A percentile compares a stretch with the other conserved stretches of the same genome.
Evolutionary conservation across 2,888 invertebrate species (phyloP).

Genomic region (Stenodera caucasica): DNA sequence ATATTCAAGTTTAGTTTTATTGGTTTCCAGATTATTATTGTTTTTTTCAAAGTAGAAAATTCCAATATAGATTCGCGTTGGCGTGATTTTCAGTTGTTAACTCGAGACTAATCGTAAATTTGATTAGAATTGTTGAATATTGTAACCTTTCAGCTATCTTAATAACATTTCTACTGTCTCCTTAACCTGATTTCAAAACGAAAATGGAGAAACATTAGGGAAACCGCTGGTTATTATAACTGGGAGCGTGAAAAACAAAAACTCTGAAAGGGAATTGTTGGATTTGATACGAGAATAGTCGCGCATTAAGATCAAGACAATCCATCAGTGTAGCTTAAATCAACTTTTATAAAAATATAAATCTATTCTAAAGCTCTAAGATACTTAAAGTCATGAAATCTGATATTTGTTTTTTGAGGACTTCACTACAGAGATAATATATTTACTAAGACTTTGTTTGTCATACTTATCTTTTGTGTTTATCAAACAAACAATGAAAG

Average conservation of each 20-base stretch:
- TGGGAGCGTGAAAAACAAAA: background rate
- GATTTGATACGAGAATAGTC: background rate
- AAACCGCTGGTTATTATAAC: background rate
- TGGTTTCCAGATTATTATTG: too few species aligned
- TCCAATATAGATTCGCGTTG: background rate
- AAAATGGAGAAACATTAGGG: background rate
- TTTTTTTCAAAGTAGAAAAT: too few species aligned
- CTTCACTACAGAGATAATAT: background rate
- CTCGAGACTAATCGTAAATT: background rate
- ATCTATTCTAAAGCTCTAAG: background rate
- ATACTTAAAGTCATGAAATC: background rate
- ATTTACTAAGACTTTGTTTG: background rate
- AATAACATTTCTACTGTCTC: background rate
- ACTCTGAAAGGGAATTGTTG: background rate
- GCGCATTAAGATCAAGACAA: background rate
- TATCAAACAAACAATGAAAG: background rate
- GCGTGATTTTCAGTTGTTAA: constrained; percentile 1
- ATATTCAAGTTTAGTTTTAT: too few species aligned
- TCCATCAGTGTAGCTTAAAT: background rate
- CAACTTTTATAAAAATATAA: background rate
- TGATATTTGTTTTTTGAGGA: background rate
- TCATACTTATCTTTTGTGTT: background rate
- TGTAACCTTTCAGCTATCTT: constrained; percentile 11
- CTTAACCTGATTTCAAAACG: background rate
- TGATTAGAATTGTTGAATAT: constrained; percentile 6